Conservation (phyloP, 2,888 invertebrate species). For the Brachycybe producta region DNA sequence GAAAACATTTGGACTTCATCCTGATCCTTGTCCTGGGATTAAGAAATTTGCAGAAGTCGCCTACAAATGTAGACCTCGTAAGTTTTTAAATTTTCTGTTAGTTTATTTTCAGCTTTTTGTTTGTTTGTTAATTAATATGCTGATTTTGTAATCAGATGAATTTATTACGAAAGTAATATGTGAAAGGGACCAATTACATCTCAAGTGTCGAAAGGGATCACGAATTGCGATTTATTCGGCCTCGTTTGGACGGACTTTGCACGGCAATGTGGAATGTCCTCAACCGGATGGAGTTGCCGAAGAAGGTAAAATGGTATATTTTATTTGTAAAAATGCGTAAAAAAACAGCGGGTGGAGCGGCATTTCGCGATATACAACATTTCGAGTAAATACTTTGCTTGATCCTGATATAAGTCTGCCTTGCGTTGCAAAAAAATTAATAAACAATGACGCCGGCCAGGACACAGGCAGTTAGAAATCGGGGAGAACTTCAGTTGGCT, state of each 20-base stretch:
- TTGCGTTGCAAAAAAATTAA: too few species aligned
- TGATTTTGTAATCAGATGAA: too few species aligned
- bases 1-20: constrained; percentile 66
- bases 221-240: constrained; percentile 87
- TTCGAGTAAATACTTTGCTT: too few species aligned
- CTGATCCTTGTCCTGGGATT: constrained; percentile 80
- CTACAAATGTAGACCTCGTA: constrained; percentile 94
- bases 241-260: constrained; percentile 75
- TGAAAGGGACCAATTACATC: constrained; percentile 73
- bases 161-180: constrained; percentile 88
- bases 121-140: too few species aligned
- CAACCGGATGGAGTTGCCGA: constrained; percentile 73
- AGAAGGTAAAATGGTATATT: constrained; percentile 52
- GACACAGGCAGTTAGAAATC: too few species aligned
- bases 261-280: constrained; percentile 73
- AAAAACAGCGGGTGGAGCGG: too few species aligned
- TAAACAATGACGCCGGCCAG: too few species aligned
- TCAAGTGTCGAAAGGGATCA: constrained; percentile 74
- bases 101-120: constrained; percentile 8
- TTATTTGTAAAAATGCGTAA: background rate
- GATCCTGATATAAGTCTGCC: too few species aligned
- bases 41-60: constrained; percentile 89
- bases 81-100: constrained; percentile 29
- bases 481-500: too few species aligned
- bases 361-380: too few species aligned